Percentiles rank a stretch among this genome's conserved stretches.
These are phyloP conservation scores for Dryococelus australis DNA, from an alignment of 2,888 invertebrate species.

Conservation along the genomic window DNA sequence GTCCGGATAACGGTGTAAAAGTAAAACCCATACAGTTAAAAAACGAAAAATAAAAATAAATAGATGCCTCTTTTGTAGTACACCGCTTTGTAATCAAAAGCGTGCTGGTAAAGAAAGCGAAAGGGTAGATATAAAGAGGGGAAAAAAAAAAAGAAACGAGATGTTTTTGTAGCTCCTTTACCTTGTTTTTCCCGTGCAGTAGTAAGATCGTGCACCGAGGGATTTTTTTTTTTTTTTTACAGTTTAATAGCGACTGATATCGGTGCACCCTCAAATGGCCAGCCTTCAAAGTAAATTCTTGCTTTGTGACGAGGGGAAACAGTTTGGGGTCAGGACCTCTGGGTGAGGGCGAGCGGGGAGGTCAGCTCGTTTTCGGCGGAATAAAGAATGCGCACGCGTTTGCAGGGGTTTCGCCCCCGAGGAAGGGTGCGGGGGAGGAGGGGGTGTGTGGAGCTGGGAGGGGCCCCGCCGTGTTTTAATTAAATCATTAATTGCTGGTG, in stretches of 20 bases:
- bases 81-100: too few relatives aligned
- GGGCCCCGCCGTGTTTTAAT: conserved; percentile 21
- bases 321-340: background rate
- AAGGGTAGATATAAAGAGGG: too few relatives aligned
- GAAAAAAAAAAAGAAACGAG: too few relatives aligned
- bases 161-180: background rate
- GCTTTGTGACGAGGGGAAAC: conserved; percentile 9
- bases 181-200: background rate
- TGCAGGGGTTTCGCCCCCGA: background rate
- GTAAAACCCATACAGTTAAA: too few relatives aligned
- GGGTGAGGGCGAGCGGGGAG: background rate
- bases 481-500: conserved; percentile 17
- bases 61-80: too few relatives aligned
- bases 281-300: background rate
- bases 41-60: too few relatives aligned
- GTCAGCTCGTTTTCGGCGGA: background rate
- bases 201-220: background rate
- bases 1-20: too few relatives aligned
- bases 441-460: background rate
- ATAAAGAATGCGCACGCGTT: background rate
- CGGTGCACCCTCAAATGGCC: background rate
- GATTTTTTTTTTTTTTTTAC: background rate
- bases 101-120: too few relatives aligned
- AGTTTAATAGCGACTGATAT: conserved; percentile 7
- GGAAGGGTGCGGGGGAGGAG: too few relatives aligned